Percentiles rank a stretch among this genome's conserved stretches.
phyloP scores from a whole-genome alignment of 2,113 vertebrate species.

The Halichoeres trimaculatus region DNA sequence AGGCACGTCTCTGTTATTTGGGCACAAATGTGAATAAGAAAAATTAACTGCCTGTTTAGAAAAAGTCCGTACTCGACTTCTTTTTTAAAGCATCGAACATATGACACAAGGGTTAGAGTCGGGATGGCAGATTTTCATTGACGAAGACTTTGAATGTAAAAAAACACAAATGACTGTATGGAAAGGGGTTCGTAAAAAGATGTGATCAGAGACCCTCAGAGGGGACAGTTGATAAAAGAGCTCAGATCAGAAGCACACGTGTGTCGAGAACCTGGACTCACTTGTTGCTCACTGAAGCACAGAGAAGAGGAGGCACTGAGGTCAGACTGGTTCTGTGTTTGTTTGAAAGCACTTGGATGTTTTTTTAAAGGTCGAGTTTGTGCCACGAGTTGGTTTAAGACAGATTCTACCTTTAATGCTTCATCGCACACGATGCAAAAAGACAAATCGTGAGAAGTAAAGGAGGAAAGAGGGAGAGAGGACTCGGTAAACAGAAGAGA shows the following conservation, averaged over 20 bases:
- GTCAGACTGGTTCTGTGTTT: conserved; percentile 76
- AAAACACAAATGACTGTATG: conserved; percentile 20
- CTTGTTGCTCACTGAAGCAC: conserved; percentile 51
- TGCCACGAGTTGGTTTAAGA: conserved; percentile 51
- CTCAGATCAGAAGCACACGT: conserved; percentile 46
- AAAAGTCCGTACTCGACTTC: conserved; percentile 30
- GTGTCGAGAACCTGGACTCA: conserved; percentile 13
- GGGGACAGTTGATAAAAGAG: conserved; percentile 47
- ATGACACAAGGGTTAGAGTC: conserved; percentile 51
- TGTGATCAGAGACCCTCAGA: conserved; percentile 23
- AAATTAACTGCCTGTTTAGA: conserved; percentile 15
- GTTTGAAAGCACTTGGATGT: conserved; percentile 65
- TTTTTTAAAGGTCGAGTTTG: conserved; percentile 47
- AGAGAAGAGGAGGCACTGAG: conserved; percentile 87
- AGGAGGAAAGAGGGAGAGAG: conserved; percentile 10
- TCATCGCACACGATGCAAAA: conserved; percentile 73
- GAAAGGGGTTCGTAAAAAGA: conserved; percentile 28
- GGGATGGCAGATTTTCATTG: conserved; percentile 1
- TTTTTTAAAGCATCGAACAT: conserved; percentile 39
- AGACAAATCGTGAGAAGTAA: not conserved
- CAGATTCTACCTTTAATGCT: conserved; percentile 69
- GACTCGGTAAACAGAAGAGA: conserved; percentile 40
- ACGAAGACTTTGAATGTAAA: conserved; percentile 19
- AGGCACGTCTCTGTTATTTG: conserved; percentile 61
- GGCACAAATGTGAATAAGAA: conserved; percentile 36